A percentile compares a stretch with the other conserved stretches of the same genome.
These are phyloP conservation scores for Phlogophora meticulosa DNA, from an alignment of 2,888 invertebrate species.

Conservation along the genomic window DNA sequence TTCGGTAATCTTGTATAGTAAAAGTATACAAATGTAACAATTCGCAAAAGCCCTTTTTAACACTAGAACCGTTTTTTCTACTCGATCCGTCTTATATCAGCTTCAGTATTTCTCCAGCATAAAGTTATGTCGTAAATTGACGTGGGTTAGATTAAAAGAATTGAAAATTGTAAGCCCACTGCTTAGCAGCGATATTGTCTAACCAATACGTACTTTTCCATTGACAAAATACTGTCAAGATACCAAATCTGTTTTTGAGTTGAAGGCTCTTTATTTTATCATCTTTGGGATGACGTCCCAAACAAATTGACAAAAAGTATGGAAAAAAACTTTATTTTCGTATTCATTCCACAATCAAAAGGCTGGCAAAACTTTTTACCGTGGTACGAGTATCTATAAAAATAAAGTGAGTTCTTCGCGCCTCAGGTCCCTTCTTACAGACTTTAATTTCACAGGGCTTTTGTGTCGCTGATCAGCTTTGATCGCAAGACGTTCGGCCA, in stretches of 20 bases:
- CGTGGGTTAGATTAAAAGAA: slow-evolving; percentile 19
- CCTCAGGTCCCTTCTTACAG: slow-evolving; percentile 68
- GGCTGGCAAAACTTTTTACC: slow-evolving; percentile 35
- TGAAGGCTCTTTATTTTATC: slow-evolving; percentile 11
- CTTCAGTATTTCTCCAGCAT: slow-evolving; percentile 23
- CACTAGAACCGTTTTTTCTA: too few relatives aligned
- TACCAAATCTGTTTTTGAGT: background rate
- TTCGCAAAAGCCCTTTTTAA: too few relatives aligned
- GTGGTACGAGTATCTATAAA: slow-evolving; percentile 40
- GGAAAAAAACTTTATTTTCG: slow-evolving; percentile 28
- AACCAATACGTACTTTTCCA: background rate
- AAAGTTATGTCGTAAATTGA: slow-evolving; percentile 44
- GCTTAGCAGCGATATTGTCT: background rate
- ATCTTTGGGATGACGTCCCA: background rate
- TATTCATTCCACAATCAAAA: slow-evolving; percentile 36
- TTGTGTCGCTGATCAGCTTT: slow-evolving; percentile 76
- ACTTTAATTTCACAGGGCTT: slow-evolving; percentile 78
- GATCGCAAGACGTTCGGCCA: slow-evolving; percentile 73
- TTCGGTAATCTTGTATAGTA: too few relatives aligned
- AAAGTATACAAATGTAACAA: too few relatives aligned
- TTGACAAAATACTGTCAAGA: background rate
- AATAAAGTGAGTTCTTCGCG: slow-evolving; percentile 69
- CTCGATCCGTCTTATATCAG: too few relatives aligned
- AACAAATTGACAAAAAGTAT: background rate
- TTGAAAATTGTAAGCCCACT: slow-evolving; percentile 18